Conservation (phyloP, 2,113 vertebrate genomes). For the Electrona antarctica region DNA sequence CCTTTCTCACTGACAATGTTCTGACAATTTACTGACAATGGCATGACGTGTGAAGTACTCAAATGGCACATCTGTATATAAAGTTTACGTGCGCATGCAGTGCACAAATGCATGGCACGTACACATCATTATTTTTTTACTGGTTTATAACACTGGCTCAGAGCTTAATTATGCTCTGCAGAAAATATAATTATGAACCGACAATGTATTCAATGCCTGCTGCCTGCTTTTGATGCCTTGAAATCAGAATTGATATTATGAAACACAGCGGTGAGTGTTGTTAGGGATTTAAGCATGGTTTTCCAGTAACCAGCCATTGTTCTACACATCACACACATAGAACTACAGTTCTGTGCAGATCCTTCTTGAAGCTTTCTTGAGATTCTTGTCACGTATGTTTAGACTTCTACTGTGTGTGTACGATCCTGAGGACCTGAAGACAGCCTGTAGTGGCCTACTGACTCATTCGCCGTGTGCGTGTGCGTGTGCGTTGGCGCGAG, state of each 20-base stretch:
- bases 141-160: too few relatives aligned
- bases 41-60: too few relatives aligned
- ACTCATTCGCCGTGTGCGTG: slow-evolving; percentile 15
- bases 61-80: too few relatives aligned
- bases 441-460: slow-evolving; percentile 11
- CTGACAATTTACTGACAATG: too few relatives aligned
- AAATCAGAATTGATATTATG: background rate
- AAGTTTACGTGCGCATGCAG: too few relatives aligned
- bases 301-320: background rate
- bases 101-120: too few relatives aligned
- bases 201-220: too few relatives aligned
- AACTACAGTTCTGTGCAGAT: background rate
- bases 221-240: background rate
- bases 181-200: background rate
- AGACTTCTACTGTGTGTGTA: background rate
- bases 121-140: too few relatives aligned
- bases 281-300: too few relatives aligned
- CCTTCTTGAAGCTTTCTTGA: background rate
- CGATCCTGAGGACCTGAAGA: background rate
- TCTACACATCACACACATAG: slow-evolving; percentile 6
- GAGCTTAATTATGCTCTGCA: too few relatives aligned
- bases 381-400: slow-evolving; percentile 44
- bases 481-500: background rate
- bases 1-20: too few relatives aligned
- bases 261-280: too few relatives aligned